These are phyloP conservation scores for Pterostichus madidus DNA, from an alignment of 2,888 invertebrate species.

Conservation along the genomic window DNA sequence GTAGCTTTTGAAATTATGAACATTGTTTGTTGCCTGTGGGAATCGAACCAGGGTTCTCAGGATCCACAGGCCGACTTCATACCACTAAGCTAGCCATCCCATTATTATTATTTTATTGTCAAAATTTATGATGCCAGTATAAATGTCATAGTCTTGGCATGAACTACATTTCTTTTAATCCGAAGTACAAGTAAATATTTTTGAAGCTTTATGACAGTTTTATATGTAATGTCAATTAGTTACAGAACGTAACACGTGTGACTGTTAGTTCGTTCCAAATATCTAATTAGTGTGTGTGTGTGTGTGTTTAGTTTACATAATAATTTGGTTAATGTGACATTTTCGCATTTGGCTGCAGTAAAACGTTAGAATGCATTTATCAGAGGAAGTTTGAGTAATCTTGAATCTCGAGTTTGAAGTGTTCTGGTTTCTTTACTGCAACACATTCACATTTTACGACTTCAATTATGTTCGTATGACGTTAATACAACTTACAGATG, in stretches of 20 bases:
- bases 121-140: too few relatives aligned
- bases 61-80: too few relatives aligned
- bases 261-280: neutral
- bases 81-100: too few relatives aligned
- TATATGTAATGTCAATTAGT: conserved; percentile 5
- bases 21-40: too few relatives aligned
- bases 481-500: neutral
- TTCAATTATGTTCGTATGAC: neutral
- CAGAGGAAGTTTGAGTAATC: neutral
- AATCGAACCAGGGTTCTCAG: too few relatives aligned
- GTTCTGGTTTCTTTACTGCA: neutral
- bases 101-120: too few relatives aligned
- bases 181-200: too few relatives aligned
- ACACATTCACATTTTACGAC: conserved; percentile 5
- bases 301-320: neutral
- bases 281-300: neutral
- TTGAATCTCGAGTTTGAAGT: neutral
- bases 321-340: neutral
- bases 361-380: neutral
- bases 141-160: neutral
- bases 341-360: neutral
- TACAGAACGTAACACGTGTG: neutral
- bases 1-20: too few relatives aligned
- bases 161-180: too few relatives aligned
- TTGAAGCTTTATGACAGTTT: neutral